These are phyloP conservation scores for Masticophis lateralis DNA, from an alignment of 2,797 vertebrate genomes.

Conservation along the genomic window DNA sequence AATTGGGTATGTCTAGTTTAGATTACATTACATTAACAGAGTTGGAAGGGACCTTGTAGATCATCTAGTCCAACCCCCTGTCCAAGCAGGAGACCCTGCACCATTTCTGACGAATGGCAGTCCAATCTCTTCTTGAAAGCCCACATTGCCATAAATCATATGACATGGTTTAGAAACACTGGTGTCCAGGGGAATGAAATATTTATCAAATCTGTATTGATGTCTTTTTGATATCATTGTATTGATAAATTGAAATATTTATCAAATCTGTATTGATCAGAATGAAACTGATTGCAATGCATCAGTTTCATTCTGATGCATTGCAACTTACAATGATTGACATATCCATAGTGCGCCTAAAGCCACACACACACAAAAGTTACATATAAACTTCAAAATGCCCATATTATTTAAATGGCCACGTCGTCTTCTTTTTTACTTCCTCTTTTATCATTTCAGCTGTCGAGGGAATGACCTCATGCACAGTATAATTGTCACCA, in stretches of 20 bases:
- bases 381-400: background rate
- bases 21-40: too few relatives aligned
- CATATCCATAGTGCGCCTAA: too few relatives aligned
- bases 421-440: background rate
- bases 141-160: too few relatives aligned
- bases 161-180: too few relatives aligned
- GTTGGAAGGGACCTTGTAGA: too few relatives aligned
- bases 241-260: background rate
- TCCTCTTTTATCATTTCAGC: background rate
- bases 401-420: background rate
- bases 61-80: too few relatives aligned
- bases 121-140: too few relatives aligned
- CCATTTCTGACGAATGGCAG: too few relatives aligned
- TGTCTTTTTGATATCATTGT: too few relatives aligned
- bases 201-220: background rate
- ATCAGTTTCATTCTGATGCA: background rate
- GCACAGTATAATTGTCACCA: background rate
- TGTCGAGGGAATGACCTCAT: background rate
- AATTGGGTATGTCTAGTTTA: too few relatives aligned
- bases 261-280: background rate
- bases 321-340: background rate
- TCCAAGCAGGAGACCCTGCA: too few relatives aligned
- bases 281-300: too few relatives aligned
- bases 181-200: background rate
- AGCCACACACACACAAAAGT: background rate